These are phyloP conservation scores for Orchestes rusci DNA, from an alignment of 2,888 invertebrate species.

Conservation along the genomic window DNA sequence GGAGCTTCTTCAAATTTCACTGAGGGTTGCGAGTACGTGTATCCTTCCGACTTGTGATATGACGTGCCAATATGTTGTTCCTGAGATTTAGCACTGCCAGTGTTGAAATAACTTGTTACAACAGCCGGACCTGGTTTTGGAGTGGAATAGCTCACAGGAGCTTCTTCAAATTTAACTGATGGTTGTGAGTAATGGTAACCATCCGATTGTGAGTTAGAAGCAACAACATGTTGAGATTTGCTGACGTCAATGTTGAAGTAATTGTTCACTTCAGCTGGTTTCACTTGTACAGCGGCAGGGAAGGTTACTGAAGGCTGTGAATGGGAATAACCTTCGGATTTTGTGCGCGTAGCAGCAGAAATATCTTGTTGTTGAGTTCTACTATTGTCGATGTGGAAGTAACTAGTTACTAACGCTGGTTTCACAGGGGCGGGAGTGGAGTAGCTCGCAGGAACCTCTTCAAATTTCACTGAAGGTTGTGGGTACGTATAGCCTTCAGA, in stretches of 20 bases:
- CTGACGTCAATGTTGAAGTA: constrained; percentile 11
- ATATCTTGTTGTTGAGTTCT: constrained; percentile 9
- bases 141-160: constrained; percentile 35
- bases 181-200: constrained; percentile 39
- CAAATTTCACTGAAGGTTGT: constrained; percentile 38
- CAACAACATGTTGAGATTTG: neutral
- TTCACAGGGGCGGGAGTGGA: constrained; percentile 7
- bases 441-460: constrained; percentile 31
- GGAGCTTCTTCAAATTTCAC: constrained; percentile 2
- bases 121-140: constrained; percentile 20
- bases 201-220: neutral
- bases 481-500: constrained; percentile 37
- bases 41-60: no score
- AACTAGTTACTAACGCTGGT: constrained; percentile 33
- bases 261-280: constrained; percentile 33
- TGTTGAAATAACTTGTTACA: constrained; percentile 28
- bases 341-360: constrained; percentile 12
- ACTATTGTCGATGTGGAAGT: constrained; percentile 7
- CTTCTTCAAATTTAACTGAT: constrained; percentile 38
- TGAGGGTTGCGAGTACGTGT: neutral
- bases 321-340: constrained; percentile 35
- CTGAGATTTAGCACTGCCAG: constrained; percentile 18
- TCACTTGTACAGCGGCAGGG: neutral
- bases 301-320: constrained; percentile 19
- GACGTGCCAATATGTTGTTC: constrained; percentile 7